phyloP scores from a whole-genome alignment of 2,113 vertebrate genomes.

The Aramus guarauna region DNA sequence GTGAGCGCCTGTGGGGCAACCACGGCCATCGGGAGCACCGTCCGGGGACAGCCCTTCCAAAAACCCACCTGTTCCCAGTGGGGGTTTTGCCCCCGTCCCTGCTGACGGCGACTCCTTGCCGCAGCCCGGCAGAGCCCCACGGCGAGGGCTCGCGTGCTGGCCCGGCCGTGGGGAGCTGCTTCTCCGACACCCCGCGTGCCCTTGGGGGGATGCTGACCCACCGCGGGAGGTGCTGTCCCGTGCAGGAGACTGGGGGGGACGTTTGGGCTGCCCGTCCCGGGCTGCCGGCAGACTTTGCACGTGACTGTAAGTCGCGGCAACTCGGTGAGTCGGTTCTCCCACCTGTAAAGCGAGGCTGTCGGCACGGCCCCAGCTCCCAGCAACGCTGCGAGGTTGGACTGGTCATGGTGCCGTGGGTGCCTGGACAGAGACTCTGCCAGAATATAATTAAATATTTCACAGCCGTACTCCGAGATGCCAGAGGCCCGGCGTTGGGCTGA shows the following conservation, averaged over 20 bases:
- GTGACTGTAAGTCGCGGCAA: neutral
- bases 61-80: accelerated
- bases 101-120: neutral
- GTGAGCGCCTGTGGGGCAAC: neutral
- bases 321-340: neutral
- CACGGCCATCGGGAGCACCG: neutral
- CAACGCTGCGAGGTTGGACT: neutral
- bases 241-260: neutral
- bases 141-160: accelerated
- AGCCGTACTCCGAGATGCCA: neutral
- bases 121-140: neutral
- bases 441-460: neutral
- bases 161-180: neutral
- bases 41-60: neutral
- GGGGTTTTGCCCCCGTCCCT: neutral
- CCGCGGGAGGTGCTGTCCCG: accelerated
- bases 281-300: accelerated
- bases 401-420: neutral
- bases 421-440: neutral
- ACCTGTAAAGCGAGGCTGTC: accelerated
- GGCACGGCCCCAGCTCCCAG: neutral
- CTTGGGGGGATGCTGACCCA: neutral
- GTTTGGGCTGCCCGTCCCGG: neutral
- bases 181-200: accelerated
- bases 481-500: neutral